Conservation (phyloP, 2,888 invertebrate genomes). For the Apoda limacodes region DNA sequence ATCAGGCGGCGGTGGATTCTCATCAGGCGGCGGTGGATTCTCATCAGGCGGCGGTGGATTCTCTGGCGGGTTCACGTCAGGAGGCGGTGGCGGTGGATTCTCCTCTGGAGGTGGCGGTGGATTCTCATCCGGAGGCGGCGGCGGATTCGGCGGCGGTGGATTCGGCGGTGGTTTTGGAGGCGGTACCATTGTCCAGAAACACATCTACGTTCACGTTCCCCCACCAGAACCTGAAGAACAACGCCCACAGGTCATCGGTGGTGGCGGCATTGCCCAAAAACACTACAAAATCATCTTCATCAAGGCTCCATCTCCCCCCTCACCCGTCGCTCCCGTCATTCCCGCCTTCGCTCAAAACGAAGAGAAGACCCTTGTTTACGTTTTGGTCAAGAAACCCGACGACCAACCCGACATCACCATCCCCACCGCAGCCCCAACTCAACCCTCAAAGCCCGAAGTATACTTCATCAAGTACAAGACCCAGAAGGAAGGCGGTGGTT, state of each 20-base stretch:
- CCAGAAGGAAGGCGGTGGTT: constrained; percentile 64
- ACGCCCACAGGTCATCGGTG: constrained; percentile 73
- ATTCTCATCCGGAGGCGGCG: constrained; percentile 33
- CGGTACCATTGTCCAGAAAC: constrained; percentile 77
- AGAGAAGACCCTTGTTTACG: constrained; percentile 86
- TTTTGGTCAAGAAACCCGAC: constrained; percentile 85
- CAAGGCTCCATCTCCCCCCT: constrained; percentile 83
- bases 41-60: constrained; percentile 19
- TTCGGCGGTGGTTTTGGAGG: constrained; percentile 54
- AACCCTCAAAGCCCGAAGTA: constrained; percentile 84
- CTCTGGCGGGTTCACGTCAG: no score
- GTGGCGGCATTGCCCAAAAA: constrained; percentile 77
- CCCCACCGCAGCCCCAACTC: constrained; percentile 77
- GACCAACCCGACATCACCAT: constrained; percentile 85
- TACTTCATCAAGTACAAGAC: constrained; percentile 90
- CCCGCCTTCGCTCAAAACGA: constrained; percentile 80
- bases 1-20: constrained; percentile 33
- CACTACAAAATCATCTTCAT: constrained; percentile 91
- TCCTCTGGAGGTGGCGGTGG: constrained; percentile 30
- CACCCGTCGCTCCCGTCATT: constrained; percentile 80
- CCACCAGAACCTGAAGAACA: constrained; percentile 83
- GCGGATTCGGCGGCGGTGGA: constrained; percentile 41
- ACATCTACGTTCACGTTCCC: constrained; percentile 87
- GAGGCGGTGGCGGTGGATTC: constrained; percentile 32
- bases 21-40: constrained; percentile 15